Evolutionary conservation across 2,888 invertebrate species (phyloP).

Genomic region (Epinotia brunnichana): DNA sequence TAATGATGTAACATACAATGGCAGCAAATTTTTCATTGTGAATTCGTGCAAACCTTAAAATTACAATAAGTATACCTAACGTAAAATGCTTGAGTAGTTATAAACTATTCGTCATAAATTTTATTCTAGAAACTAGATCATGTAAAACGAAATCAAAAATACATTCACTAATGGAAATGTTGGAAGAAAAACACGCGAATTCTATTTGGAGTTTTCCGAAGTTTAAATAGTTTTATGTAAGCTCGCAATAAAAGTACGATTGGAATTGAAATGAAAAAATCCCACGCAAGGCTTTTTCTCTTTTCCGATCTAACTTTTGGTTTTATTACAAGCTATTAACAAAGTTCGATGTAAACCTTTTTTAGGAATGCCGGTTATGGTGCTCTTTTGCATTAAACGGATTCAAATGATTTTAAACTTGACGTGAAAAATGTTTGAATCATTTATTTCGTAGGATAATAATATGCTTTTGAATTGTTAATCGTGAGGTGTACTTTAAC

Average conservation of each 20-base stretch:
- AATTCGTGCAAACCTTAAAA: too few species aligned
- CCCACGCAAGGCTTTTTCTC: slow-evolving; percentile 37
- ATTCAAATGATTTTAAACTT: background rate
- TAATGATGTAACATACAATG: too few species aligned
- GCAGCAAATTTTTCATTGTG: too few species aligned
- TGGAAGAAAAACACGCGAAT: slow-evolving; percentile 30
- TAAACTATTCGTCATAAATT: background rate
- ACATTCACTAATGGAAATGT: slow-evolving; percentile 33
- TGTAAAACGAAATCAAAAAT: slow-evolving; percentile 16
- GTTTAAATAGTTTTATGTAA: slow-evolving; percentile 36
- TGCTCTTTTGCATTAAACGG: background rate
- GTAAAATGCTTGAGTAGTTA: background rate
- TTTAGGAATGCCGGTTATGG: background rate
- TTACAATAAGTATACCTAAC: too few species aligned
- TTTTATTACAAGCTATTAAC: slow-evolving; percentile 24
- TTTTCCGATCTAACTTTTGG: slow-evolving; percentile 35
- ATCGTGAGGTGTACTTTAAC: too few species aligned
- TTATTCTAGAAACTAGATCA: slow-evolving; percentile 13
- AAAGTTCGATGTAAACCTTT: slow-evolving; percentile 4
- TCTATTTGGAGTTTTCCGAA: slow-evolving; percentile 14
- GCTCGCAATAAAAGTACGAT: slow-evolving; percentile 30
- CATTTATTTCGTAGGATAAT: background rate
- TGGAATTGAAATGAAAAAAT: slow-evolving; percentile 34
- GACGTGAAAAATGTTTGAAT: background rate
- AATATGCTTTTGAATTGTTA: too few species aligned